Conservation (phyloP, 2,797 vertebrate genomes). For the Muscicapa comitata region DNA sequence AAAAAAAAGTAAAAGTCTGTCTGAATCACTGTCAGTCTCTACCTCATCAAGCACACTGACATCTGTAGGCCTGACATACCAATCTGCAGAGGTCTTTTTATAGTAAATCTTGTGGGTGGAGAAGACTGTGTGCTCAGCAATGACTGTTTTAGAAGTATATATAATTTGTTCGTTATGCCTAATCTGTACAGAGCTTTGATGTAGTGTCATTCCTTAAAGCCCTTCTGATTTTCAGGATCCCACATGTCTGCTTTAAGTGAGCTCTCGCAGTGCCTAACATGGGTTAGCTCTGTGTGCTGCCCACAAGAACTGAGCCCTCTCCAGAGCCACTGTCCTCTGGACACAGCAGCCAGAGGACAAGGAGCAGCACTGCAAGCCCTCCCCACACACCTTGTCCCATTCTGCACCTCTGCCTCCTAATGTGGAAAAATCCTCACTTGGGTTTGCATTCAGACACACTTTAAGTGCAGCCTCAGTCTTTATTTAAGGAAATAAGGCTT, state of each 20-base stretch:
- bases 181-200: conserved; percentile 61
- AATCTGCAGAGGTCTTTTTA: conserved; percentile 78
- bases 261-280: background rate
- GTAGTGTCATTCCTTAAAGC: conserved; percentile 31
- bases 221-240: conserved; percentile 23
- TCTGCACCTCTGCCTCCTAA: background rate
- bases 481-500: background rate
- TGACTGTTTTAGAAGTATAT: conserved; percentile 71
- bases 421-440: background rate
- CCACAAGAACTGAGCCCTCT: background rate
- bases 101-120: conserved; percentile 73
- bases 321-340: background rate
- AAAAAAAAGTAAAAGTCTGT: background rate
- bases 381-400: background rate
- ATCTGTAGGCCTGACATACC: conserved; percentile 76
- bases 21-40: conserved; percentile 59
- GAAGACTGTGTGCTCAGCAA: conserved; percentile 65
- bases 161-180: conserved; percentile 69
- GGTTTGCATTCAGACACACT: background rate
- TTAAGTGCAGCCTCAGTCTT: background rate
- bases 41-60: conserved; percentile 61
- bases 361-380: background rate
- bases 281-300: background rate
- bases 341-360: background rate
- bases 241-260: background rate